These are phyloP conservation scores for Cydia strobilella DNA, from an alignment of 1,140 invertebrate genomes.

Conservation along the genomic window DNA sequence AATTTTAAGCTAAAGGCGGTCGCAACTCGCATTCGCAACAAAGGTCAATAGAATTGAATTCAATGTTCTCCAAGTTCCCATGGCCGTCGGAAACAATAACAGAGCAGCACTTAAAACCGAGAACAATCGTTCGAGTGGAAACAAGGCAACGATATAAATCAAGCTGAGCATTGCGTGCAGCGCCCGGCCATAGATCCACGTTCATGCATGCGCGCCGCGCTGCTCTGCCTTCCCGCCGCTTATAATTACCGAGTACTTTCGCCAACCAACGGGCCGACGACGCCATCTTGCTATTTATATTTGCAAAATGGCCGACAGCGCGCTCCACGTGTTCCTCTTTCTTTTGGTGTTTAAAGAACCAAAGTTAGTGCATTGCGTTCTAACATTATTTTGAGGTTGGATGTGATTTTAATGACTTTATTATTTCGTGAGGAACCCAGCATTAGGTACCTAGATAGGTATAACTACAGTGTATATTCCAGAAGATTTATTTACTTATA, in stretches of 20 bases:
- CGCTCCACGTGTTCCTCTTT: constrained; percentile 67
- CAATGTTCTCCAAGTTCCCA: constrained; percentile 57
- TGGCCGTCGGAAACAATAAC: constrained; percentile 72
- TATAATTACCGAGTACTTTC: constrained; percentile 78
- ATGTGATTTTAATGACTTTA: constrained; percentile 40
- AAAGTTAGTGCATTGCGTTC: constrained; percentile 38
- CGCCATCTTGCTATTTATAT: constrained; percentile 79
- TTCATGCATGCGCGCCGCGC: constrained; percentile 70
- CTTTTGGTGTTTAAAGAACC: constrained; percentile 62
- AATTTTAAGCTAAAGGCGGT: constrained; percentile 43
- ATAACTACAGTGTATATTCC: not conserved
- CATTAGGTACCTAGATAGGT: too few relatives aligned
- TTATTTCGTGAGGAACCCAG: constrained; percentile 44
- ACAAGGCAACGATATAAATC: constrained; percentile 78
- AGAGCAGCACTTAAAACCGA: constrained; percentile 67
- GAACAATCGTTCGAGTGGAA: constrained; percentile 75
- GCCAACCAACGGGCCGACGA: constrained; percentile 71
- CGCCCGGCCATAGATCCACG: constrained; percentile 71
- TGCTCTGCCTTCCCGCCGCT: constrained; percentile 53
- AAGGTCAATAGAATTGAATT: constrained; percentile 48
- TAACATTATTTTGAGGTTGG: constrained; percentile 37
- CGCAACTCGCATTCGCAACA: constrained; percentile 54
- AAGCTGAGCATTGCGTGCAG: constrained; percentile 74
- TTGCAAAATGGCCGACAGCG: constrained; percentile 73
- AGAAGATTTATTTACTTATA: not conserved